phyloP scores from a whole-genome alignment of 2,888 invertebrate species.

The Aspidiotus destructor region DNA sequence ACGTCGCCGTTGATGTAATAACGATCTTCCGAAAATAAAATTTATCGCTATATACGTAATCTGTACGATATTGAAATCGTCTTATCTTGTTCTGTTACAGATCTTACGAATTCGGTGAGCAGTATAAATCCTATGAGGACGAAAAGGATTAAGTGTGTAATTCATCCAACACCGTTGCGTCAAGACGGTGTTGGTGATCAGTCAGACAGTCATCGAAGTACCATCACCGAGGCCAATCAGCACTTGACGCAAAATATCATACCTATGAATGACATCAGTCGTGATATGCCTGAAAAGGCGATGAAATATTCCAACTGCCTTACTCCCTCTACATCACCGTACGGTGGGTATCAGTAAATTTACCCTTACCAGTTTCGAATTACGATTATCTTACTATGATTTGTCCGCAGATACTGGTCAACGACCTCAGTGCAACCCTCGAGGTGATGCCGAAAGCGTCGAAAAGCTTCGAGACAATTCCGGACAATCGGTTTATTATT shows the following conservation, averaged over 20 bases:
- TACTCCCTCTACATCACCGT: too few relatives aligned
- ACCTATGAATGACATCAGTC: too few relatives aligned
- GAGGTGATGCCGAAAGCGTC: constrained; percentile 10
- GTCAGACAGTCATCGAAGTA: neutral
- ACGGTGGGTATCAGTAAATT: too few relatives aligned
- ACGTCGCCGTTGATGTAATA: too few relatives aligned
- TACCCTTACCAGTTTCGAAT: too few relatives aligned
- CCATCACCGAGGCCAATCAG: neutral
- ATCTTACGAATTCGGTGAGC: neutral
- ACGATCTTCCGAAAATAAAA: too few relatives aligned
- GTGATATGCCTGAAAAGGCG: too few relatives aligned
- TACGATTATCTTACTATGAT: too few relatives aligned
- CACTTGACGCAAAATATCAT: neutral
- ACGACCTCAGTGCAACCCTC: constrained; percentile 11
- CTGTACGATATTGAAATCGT: too few relatives aligned
- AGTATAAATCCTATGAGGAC: constrained; percentile 20
- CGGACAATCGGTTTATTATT: neutral
- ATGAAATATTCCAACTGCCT: too few relatives aligned
- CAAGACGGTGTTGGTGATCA: constrained; percentile 16
- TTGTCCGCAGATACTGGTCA: constrained; percentile 6
- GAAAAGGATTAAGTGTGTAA: constrained; percentile 17
- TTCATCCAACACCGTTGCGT: constrained; percentile 10
- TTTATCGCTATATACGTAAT: too few relatives aligned
- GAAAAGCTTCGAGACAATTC: neutral
- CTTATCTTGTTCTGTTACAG: neutral